Evolutionary conservation across 2,797 vertebrate genomes (phyloP).

Genomic region (Otolemur crassicaudatus): DNA sequence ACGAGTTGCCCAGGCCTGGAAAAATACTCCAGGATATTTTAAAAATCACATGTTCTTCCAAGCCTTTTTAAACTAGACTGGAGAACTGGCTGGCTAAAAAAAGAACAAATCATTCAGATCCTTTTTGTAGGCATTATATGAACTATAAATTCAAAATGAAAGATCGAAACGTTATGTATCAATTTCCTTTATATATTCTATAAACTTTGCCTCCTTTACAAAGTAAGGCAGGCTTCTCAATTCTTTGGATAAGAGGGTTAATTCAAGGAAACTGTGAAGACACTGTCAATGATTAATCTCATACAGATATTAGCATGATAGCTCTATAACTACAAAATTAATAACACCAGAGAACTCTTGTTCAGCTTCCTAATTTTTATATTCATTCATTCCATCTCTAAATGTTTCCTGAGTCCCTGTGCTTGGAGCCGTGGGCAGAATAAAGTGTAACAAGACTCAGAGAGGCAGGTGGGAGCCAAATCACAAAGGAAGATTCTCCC

Average conservation of each 20-base stretch:
- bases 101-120: conserved; percentile 20
- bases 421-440: conserved; percentile 3
- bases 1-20: conserved; percentile 51
- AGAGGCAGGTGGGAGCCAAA: not conserved
- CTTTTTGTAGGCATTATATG: conserved; percentile 41
- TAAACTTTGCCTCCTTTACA: not conserved
- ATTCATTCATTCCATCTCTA: not conserved
- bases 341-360: not conserved
- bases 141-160: conserved; percentile 38
- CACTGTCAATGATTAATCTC: not conserved
- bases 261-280: conserved; percentile 26
- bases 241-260: conserved; percentile 2
- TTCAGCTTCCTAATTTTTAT: not conserved
- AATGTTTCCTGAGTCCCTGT: not conserved
- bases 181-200: not conserved
- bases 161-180: not conserved
- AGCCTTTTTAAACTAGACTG: conserved; percentile 55
- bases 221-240: not conserved
- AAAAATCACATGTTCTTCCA: conserved; percentile 59
- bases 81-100: conserved; percentile 58
- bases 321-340: not conserved
- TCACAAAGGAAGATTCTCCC: conserved; percentile 13
- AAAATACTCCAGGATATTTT: conserved; percentile 74
- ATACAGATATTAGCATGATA: not conserved
- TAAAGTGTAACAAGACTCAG: not conserved